Evolutionary conservation across 2,113 vertebrate species (phyloP).

Genomic region (Catharus fuscescens): DNA sequence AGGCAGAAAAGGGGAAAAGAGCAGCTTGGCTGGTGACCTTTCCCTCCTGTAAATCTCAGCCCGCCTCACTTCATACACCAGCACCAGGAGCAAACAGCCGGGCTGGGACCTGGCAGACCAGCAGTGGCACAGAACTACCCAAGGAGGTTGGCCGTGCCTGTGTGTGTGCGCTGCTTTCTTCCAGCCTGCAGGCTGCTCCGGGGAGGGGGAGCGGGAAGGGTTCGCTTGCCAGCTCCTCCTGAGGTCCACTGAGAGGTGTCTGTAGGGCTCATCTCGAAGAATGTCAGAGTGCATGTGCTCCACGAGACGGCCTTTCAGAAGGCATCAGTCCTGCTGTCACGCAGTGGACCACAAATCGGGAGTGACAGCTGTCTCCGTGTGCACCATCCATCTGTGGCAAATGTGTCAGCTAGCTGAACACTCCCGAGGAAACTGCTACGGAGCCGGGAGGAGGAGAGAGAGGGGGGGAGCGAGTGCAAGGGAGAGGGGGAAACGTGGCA

Average conservation of each 20-base stretch:
- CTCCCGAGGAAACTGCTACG: conserved; percentile 69
- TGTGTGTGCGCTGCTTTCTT: conserved; percentile 50
- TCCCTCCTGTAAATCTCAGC: neutral
- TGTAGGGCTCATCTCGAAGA: conserved; percentile 77
- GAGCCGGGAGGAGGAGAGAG: conserved; percentile 41
- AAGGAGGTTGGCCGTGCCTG: neutral
- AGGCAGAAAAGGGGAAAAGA: neutral
- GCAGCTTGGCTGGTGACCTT: conserved; percentile 9
- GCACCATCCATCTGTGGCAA: conserved; percentile 90
- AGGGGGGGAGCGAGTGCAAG: neutral
- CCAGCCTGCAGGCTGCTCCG: conserved; percentile 77
- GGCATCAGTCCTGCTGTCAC: conserved; percentile 86
- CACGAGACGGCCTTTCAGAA: conserved; percentile 80
- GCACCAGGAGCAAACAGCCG: conserved; percentile 33
- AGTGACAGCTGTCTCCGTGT: conserved; percentile 86
- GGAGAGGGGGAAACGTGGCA: neutral
- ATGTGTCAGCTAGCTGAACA: conserved; percentile 85
- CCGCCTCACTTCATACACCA: neutral
- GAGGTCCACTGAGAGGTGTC: conserved; percentile 77
- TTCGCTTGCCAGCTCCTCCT: conserved; percentile 77
- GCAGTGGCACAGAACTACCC: conserved; percentile 12
- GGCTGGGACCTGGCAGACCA: neutral
- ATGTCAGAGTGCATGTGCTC: conserved; percentile 85
- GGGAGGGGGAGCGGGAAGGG: conserved; percentile 57
- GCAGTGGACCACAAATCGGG: conserved; percentile 75